phyloP scores from a whole-genome alignment of 2,113 vertebrate genomes.

The Paramisgurnus dabryanus region DNA sequence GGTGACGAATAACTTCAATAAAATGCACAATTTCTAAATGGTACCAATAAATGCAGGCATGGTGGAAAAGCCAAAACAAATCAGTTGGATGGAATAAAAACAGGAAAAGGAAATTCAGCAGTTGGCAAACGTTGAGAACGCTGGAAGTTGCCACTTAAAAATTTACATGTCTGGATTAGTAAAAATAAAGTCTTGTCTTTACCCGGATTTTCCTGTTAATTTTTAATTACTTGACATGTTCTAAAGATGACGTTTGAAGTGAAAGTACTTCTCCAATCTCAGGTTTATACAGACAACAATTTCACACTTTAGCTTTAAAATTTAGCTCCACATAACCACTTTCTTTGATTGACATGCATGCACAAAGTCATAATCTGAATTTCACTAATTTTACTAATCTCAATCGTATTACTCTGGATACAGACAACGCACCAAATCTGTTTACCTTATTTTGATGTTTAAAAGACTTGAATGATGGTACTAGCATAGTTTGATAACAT shows the following conservation, averaged over 20 bases:
- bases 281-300: neutral
- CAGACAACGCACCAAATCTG: neutral
- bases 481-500: too few relatives aligned
- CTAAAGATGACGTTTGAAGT: too few relatives aligned
- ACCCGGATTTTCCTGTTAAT: neutral
- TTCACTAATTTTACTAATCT: too few relatives aligned
- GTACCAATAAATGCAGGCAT: neutral
- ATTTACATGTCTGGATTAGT: conserved; percentile 12
- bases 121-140: neutral
- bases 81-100: conserved; percentile 28
- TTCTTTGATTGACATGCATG: too few relatives aligned
- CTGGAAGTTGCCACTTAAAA: neutral
- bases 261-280: too few relatives aligned
- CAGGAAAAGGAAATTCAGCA: conserved; percentile 43
- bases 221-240: too few relatives aligned
- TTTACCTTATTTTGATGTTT: neutral
- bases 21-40: neutral
- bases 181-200: neutral
- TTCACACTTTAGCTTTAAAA: neutral
- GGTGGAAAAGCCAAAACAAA: neutral
- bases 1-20: too few relatives aligned
- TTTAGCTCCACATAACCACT: neutral
- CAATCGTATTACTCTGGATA: too few relatives aligned
- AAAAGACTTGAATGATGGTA: too few relatives aligned
- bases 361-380: neutral